Evolutionary conservation across 2,888 invertebrate species (phyloP).

Genomic region (Lasioglossum malachurum): DNA sequence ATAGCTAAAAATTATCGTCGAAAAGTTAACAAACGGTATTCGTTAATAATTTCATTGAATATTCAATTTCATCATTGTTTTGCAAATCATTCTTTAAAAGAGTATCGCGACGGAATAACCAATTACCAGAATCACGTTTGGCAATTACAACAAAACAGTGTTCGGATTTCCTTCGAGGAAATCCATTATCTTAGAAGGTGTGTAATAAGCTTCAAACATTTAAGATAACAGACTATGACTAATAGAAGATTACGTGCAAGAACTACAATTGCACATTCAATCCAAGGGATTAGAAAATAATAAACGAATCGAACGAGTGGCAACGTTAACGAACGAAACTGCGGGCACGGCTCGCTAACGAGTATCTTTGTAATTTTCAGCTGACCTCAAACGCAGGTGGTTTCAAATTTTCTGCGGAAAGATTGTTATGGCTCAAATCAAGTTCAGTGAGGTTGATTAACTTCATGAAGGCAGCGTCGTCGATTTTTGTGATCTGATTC

Average conservation of each 20-base stretch:
- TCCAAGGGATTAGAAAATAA: background rate
- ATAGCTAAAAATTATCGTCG: background rate
- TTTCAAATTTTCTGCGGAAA: constrained; percentile 87
- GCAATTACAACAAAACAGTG: too few species aligned
- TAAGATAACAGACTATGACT: constrained; percentile 31
- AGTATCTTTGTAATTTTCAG: background rate
- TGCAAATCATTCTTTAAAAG: background rate
- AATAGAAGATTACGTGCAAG: constrained; percentile 22
- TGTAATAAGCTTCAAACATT: background rate
- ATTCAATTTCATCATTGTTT: background rate
- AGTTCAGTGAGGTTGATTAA: constrained; percentile 88
- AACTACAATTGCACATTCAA: constrained; percentile 10
- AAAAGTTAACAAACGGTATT: background rate
- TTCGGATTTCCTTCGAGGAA: background rate
- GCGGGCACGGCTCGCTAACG: background rate
- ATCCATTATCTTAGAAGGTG: background rate
- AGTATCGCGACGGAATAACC: background rate
- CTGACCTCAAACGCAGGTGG: constrained; percentile 90
- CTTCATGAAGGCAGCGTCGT: constrained; percentile 88
- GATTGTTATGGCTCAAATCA: constrained; percentile 90
- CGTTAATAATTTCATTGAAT: background rate
- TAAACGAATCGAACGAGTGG: background rate
- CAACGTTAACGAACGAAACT: background rate
- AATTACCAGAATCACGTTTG: background rate
- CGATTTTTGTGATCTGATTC: constrained; percentile 88